These are phyloP conservation scores for Hypena proboscidalis DNA, from an alignment of 2,888 invertebrate species.

Conservation along the genomic window DNA sequence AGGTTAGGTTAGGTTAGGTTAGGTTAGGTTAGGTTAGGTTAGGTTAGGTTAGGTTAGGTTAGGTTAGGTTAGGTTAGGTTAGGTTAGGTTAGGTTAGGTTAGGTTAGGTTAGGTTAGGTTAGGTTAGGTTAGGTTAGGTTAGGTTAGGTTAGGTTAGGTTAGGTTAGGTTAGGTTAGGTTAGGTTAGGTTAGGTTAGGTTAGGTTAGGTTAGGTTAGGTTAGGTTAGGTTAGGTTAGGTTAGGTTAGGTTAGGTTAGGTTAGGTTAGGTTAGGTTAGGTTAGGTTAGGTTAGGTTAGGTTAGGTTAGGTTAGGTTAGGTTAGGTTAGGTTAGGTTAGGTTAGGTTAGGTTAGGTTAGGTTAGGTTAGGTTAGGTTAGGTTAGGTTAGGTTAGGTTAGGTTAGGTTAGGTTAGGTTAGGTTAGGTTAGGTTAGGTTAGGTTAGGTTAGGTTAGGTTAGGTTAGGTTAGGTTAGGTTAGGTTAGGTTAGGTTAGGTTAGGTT, in stretches of 20 bases:
- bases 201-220: conserved; percentile 26
- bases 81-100: conserved; percentile 13
- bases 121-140: conserved; percentile 22
- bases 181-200: conserved; percentile 26
- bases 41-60: conserved; percentile 13
- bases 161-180: conserved; percentile 21
- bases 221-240: conserved; percentile 15
- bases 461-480: conserved; percentile 20
- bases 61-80: conserved; percentile 8
- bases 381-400: conserved; percentile 6
- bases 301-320: conserved; percentile 10
- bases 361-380: conserved; percentile 10
- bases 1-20: conserved; percentile 15
- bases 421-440: conserved; percentile 15
- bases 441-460: conserved; percentile 18
- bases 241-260: conserved; percentile 15
- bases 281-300: conserved; percentile 15
- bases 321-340: conserved; percentile 12
- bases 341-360: conserved; percentile 7
- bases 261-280: conserved; percentile 15
- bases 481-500: conserved; percentile 24
- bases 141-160: conserved; percentile 25
- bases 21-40: conserved; percentile 13
- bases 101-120: conserved; percentile 7
- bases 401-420: conserved; percentile 12